Conservation (phyloP, 1,140 invertebrate species). For the Galendromus occidentalis region DNA sequence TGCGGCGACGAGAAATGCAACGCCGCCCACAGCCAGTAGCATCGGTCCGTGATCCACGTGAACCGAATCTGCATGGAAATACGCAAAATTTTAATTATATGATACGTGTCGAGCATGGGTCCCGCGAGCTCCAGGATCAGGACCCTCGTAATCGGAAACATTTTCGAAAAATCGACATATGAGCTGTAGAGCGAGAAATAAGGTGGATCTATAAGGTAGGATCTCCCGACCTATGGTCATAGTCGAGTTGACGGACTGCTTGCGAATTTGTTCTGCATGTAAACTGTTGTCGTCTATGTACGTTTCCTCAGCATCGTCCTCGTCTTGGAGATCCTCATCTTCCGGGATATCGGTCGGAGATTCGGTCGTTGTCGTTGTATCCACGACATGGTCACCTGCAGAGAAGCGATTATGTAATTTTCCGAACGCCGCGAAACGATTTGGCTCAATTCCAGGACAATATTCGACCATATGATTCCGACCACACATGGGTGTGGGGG, state of each 20-base stretch:
- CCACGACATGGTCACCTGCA: neutral
- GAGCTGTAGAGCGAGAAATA: too few species aligned
- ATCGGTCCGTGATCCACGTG: neutral
- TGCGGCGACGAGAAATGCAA: neutral
- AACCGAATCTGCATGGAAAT: neutral
- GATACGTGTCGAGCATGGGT: too few species aligned
- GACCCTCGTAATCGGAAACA: too few species aligned
- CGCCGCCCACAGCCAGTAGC: neutral
- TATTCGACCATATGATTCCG: too few species aligned
- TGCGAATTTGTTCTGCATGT: neutral
- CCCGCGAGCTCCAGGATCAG: too few species aligned
- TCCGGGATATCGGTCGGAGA: neutral
- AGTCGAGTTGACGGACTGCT: neutral
- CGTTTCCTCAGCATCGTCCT: neutral
- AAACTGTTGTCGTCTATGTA: neutral
- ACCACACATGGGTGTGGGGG: too few species aligned
- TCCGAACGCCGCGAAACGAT: neutral
- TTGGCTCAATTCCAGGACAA: too few species aligned
- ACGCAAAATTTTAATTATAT: too few species aligned
- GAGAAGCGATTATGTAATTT: neutral
- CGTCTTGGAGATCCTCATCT: neutral
- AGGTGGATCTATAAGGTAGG: too few species aligned
- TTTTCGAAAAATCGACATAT: too few species aligned
- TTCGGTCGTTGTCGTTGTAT: neutral
- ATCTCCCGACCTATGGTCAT: neutral